These are phyloP conservation scores for Uromys caudimaculatus DNA, from an alignment of 2,797 vertebrate species.

Conservation along the genomic window DNA sequence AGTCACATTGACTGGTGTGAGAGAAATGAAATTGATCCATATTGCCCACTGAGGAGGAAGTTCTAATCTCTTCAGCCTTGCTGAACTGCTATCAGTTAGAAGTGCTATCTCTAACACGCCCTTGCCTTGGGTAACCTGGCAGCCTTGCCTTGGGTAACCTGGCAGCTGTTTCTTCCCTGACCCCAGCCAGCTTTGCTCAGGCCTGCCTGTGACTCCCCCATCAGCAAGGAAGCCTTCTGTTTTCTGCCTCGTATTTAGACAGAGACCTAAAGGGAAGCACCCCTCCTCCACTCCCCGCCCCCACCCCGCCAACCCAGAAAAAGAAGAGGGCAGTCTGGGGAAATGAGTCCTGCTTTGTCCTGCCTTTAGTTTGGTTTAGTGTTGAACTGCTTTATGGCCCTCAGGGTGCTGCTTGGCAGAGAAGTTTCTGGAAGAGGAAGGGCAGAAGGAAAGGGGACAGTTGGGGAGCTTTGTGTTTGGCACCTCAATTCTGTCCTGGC, in stretches of 20 bases:
- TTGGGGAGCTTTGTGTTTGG: background rate
- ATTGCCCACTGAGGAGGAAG: slow-evolving; percentile 66
- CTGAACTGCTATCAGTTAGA: background rate
- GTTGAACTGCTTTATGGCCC: slow-evolving; percentile 34
- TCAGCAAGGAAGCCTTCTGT: background rate
- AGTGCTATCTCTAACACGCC: background rate
- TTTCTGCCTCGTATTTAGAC: slow-evolving; percentile 80
- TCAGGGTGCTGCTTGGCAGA: background rate
- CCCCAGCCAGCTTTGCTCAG: background rate
- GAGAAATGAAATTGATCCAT: slow-evolving; percentile 49
- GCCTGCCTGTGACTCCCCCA: background rate
- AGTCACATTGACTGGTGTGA: background rate
- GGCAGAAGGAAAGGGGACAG: background rate
- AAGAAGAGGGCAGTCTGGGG: background rate
- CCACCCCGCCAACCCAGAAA: background rate
- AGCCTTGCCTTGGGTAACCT: background rate
- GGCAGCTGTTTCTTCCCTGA: background rate
- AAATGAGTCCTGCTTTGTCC: background rate
- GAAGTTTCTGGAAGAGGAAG: background rate
- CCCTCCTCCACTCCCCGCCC: too few species aligned
- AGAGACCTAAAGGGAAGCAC: background rate
- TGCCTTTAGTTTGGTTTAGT: background rate
- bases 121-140: background rate
- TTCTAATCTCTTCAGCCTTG: slow-evolving; percentile 54
- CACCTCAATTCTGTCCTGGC: background rate